Base-by-base conservation (phyloP, 2,888 invertebrate species). In the Eilema griseolum region DNA sequence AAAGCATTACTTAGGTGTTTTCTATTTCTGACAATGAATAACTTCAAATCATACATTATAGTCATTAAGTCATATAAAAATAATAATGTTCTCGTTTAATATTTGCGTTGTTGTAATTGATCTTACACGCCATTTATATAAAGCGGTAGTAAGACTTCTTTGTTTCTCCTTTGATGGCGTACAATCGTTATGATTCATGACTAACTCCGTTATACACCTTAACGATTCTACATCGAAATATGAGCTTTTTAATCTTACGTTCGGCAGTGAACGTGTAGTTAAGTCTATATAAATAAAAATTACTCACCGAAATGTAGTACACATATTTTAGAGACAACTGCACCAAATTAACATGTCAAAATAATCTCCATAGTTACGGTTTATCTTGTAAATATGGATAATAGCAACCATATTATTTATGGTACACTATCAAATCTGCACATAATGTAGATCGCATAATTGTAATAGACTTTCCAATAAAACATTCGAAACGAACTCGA, bases 21-120 rank as follows among this genome's bases (percentile, higher is more conserved):
- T 52, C n/a, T 52, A 8, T 52, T 52, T n/a, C n/a, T 52, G n/a
- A 20, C 52, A 52, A 5, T 46, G 20, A 46, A 52, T n/a, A 52
- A n/a, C 10, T 52, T 52, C 20, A 46, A 16, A 20, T 52, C n/a
- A n/a, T 52, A 46, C 16, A 5, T 41, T 5, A 3, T 41, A 4
- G 41, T 41, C 41, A 16, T 14, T 20, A 46, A 46, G 46, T 46
- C 46, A 46, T 46, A 5, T 16, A 20, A 46, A 20, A 46, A 14
- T 41, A 3, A 14, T 8, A 3, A 5, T 20, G 4, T 20, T 20
- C 20, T 46, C 20, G 46, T 20, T 20, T 7, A 5, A n/a, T 52
- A 52, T 52, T 52, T 52, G 52, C 52, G n/a, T n/a, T 52, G 52
- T 52, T 52, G n/a, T n/a, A n/a, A n/a, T 52, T n/a, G 52, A 52